These are phyloP conservation scores for Quadroppia sp. DNA, from an alignment of 2,888 invertebrate genomes.

Conservation along the genomic window DNA sequence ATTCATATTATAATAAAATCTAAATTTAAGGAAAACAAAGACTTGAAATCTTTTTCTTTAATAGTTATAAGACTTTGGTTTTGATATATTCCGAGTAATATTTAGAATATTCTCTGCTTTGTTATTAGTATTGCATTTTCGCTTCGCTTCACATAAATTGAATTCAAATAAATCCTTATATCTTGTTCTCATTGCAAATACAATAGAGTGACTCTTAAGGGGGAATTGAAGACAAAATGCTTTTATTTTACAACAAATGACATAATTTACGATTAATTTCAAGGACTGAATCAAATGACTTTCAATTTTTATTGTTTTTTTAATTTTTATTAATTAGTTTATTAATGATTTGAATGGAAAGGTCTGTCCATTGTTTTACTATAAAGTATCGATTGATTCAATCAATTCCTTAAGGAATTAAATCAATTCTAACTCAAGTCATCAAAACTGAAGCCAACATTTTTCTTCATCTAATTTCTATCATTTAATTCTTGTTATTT, in stretches of 20 bases:
- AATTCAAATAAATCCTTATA: constrained; percentile 21
- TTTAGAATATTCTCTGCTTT: not conserved
- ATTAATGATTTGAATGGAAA: too few species aligned
- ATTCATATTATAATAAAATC: constrained; percentile 18
- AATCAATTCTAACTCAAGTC: not conserved
- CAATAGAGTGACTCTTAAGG: too few species aligned
- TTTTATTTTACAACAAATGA: too few species aligned
- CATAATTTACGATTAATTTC: too few species aligned
- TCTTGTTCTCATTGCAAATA: too few species aligned
- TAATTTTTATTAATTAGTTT: too few species aligned
- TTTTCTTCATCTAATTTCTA: not conserved
- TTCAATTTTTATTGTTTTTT: too few species aligned
- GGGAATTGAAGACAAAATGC: too few species aligned
- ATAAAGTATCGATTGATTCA: not conserved
- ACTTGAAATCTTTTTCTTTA: constrained; percentile 20
- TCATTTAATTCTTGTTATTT: constrained; percentile 2
- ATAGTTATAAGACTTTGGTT: not conserved
- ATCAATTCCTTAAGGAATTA: not conserved
- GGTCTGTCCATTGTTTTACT: not conserved
- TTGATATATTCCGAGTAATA: not conserved
- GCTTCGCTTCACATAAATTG: constrained; percentile 3
- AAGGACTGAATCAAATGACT: too few species aligned
- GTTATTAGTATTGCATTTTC: not conserved
- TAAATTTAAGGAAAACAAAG: constrained; percentile 16
- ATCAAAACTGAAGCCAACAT: not conserved